phyloP scores from a whole-genome alignment of 2,797 vertebrate species.

The Clamator glandarius region DNA sequence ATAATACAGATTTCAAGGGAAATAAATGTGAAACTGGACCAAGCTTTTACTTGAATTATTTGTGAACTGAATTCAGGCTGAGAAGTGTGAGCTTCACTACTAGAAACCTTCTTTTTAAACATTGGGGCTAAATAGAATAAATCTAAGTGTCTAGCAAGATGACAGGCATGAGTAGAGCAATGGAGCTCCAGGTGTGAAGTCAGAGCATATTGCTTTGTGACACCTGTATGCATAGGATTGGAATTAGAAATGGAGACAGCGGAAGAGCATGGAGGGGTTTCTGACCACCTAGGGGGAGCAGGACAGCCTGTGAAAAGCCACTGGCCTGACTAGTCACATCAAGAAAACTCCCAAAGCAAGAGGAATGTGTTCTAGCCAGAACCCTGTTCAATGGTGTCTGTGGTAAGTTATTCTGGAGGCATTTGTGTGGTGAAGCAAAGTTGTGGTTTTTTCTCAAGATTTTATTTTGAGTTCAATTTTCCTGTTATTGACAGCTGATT shows the following conservation, averaged over 20 bases:
- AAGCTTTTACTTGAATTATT: not conserved
- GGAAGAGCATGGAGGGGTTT: not conserved
- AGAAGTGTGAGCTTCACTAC: not conserved
- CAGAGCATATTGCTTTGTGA: not conserved
- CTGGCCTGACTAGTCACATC: not conserved
- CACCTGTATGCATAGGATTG: not conserved
- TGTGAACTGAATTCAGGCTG: not conserved
- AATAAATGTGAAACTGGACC: not conserved
- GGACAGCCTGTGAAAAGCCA: not conserved
- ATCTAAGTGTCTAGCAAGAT: not conserved
- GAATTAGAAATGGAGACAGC: not conserved
- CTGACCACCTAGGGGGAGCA: not conserved
- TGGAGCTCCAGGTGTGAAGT: not conserved
- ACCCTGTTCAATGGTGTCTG: rapidly evolving
- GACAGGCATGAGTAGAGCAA: rapidly evolving
- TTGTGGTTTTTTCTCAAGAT: not conserved
- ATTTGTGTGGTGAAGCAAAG: not conserved
- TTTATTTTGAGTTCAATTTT: not conserved
- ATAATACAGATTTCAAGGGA: not conserved
- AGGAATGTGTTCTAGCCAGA: not conserved
- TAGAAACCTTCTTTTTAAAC: not conserved
- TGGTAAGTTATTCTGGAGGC: not conserved
- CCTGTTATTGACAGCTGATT: not conserved
- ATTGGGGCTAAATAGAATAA: not conserved
- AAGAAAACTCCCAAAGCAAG: not conserved